Percentiles rank a stretch among this genome's conserved stretches.
Evolutionary conservation across 2,797 vertebrate species (phyloP).

Genomic region (Mormyrus proboscirostris): DNA sequence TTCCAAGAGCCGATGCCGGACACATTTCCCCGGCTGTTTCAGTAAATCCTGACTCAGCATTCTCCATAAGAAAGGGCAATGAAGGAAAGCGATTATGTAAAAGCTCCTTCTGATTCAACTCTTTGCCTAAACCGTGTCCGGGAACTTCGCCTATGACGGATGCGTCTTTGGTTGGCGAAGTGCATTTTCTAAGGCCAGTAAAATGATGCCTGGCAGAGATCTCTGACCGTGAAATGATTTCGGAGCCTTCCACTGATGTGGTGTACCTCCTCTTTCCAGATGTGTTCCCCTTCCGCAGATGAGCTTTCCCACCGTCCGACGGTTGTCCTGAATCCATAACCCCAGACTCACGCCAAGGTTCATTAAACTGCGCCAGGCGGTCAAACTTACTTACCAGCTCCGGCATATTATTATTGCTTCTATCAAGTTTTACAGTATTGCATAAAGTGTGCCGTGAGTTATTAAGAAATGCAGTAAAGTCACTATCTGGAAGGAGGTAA

Average conservation of each 20-base stretch:
- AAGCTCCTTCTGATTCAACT: neutral
- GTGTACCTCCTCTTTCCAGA: neutral
- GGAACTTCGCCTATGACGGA: neutral
- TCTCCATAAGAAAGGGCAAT: neutral
- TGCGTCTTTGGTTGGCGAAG: neutral
- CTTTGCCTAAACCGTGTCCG: neutral
- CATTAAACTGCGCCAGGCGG: neutral
- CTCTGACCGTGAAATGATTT: neutral
- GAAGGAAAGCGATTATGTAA: neutral
- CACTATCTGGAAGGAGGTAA: conserved; percentile 23
- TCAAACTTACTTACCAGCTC: neutral
- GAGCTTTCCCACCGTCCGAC: neutral
- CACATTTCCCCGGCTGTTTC: neutral
- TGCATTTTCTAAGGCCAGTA: neutral
- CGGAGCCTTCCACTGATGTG: neutral
- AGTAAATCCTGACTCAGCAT: neutral
- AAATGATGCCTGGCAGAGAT: neutral
- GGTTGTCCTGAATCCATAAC: neutral
- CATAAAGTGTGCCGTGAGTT: neutral
- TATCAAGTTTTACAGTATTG: neutral
- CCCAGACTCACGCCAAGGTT: neutral
- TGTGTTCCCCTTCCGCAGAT: neutral
- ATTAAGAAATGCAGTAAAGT: conserved; percentile 11
- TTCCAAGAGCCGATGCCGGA: neutral
- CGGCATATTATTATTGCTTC: neutral